These are phyloP conservation scores for Capreolus pygargus DNA, from an alignment of 2,113 vertebrate genomes.

Conservation along the genomic window DNA sequence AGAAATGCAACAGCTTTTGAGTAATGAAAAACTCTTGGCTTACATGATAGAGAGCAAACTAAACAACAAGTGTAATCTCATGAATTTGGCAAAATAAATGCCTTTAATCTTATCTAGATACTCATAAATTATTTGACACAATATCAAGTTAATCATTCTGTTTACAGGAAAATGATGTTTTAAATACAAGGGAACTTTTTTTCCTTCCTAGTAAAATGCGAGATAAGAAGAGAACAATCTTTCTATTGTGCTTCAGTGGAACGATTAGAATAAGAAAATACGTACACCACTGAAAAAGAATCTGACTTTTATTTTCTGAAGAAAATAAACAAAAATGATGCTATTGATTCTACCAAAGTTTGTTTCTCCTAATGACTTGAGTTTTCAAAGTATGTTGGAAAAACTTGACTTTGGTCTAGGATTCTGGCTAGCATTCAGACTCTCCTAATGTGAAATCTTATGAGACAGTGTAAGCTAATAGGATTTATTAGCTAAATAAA, in stretches of 20 bases:
- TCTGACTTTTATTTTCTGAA: slow-evolving; percentile 25
- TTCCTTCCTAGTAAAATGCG: slow-evolving; percentile 37
- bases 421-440: background rate
- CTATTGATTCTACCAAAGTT: background rate
- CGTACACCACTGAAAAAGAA: background rate
- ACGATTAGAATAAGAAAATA: slow-evolving; percentile 1
- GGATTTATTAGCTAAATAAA: background rate
- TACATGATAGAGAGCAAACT: slow-evolving; percentile 18
- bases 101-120: slow-evolving; percentile 50
- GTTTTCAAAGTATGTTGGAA: slow-evolving; percentile 2
- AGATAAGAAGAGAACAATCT: slow-evolving; percentile 43
- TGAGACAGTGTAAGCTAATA: background rate
- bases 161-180: slow-evolving; percentile 57
- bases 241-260: slow-evolving; percentile 8
- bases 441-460: background rate
- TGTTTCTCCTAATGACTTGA: slow-evolving; percentile 1
- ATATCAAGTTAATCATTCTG: slow-evolving; percentile 53
- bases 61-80: background rate
- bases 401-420: background rate
- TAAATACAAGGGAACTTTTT: slow-evolving; percentile 44
- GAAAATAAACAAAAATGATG: slow-evolving; percentile 11
- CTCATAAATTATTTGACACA: slow-evolving; percentile 46
- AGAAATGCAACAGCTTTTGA: slow-evolving; percentile 40
- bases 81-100: slow-evolving; percentile 18
- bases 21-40: slow-evolving; percentile 40